Base-by-base conservation (phyloP, 1,140 invertebrate genomes). In the Drosophila orena region DNA sequence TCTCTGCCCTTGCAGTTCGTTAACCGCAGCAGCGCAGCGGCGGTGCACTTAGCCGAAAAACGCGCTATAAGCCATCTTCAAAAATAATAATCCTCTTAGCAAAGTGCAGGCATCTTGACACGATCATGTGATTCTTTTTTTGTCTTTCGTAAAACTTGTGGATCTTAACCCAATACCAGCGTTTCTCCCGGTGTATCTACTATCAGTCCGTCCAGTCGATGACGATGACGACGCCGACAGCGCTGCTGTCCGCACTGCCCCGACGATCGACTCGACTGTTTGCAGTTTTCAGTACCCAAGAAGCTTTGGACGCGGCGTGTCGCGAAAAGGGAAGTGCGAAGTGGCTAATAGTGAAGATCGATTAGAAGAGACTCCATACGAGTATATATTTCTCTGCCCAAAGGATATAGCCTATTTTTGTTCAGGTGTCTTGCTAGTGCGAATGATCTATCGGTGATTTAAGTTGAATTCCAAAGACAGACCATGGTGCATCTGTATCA, bases 401-500 rank as follows among this genome's bases (percentile, higher is more conserved):
- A 14, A 20, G 57, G 59, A 61, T 30, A 42, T 49, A 56, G 34
- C 12, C 2, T 4, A 37, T 24, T 46, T 58, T 47, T 57, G 49
- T 62, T 50, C 34, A 37, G 17, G 69, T 53, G 24, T 4, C 15
- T 22, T 11, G 22, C 8, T 17, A 38, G 58, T 60, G 47, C 46
- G 15, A 43, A 50, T 44, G 59, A 43, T 30, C 10, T 0, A 47
- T 4, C 8, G 37, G 64, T 52, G 46, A 24, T 10, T n/a, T 3
- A 17, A 24, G 20, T 1, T n/a, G 4, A 20, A 37, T 15, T n/a
- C 3, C 5, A 42, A 27, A 60, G 12, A 20, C 10, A 4, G 50
- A 81, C 43, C 60, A 88, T 88, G 83, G 83, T 88, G 73, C 79
- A 89, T 58, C 60, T 88, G 15, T 88, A 79, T 62, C 84, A 88